Evolutionary conservation across 2,888 invertebrate species (phyloP).

Genomic region (Drosophila mimetica): DNA sequence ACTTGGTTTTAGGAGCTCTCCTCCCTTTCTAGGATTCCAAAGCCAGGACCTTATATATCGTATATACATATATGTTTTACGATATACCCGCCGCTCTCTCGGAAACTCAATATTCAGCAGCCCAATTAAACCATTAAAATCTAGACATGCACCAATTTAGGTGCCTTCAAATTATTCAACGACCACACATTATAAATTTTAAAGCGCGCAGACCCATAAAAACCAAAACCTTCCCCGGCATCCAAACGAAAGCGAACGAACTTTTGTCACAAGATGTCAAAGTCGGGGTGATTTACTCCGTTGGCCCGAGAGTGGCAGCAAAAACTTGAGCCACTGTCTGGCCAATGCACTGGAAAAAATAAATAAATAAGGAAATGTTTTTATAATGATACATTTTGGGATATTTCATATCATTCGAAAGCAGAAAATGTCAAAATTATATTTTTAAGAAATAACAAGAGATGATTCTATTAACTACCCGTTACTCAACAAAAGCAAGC

Average conservation of each 20-base stretch:
- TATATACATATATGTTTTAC: conserved; percentile 2
- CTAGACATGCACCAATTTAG: conserved; percentile 81
- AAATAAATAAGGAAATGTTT: too few relatives aligned
- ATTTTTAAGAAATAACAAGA: too few relatives aligned
- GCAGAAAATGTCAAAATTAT: too few relatives aligned
- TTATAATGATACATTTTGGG: too few relatives aligned
- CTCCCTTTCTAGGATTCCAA: conserved; percentile 5
- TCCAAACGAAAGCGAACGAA: conserved; percentile 28
- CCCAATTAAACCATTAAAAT: conserved; percentile 77
- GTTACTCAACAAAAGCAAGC: too few relatives aligned
- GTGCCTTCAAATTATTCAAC: conserved; percentile 80
- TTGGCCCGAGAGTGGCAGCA: conserved; percentile 37
- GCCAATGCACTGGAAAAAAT: conserved; percentile 2
- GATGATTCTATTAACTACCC: too few relatives aligned
- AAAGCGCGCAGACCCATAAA: conserved; percentile 58
- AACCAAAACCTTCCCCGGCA: conserved; percentile 8
- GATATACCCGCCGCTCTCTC: not conserved
- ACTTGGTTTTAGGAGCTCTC: not conserved
- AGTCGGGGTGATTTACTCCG: conserved; percentile 71
- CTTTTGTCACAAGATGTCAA: conserved; percentile 78
- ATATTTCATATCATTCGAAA: too few relatives aligned
- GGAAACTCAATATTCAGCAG: conserved; percentile 38
- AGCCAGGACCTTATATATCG: not conserved
- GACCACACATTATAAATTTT: conserved; percentile 84
- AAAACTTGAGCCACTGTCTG: conserved; percentile 46